phyloP scores from a whole-genome alignment of 2,888 invertebrate species.

The Tanaodytes sp. region DNA sequence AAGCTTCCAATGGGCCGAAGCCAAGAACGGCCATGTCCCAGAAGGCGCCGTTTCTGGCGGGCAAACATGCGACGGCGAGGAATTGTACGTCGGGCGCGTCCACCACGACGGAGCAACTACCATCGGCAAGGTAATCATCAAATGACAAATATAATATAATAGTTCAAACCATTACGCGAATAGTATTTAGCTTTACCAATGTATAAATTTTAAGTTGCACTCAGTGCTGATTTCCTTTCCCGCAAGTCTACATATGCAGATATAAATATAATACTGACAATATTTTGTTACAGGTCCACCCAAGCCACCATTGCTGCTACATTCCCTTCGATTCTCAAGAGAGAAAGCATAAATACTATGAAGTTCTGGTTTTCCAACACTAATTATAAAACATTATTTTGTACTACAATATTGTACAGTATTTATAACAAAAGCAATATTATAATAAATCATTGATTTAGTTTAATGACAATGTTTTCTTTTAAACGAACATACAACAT shows the following conservation, averaged over 20 bases:
- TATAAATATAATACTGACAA: not conserved
- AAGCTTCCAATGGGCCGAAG: constrained; percentile 52
- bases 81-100: constrained; percentile 80
- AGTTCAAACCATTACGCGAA: too few species aligned
- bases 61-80: constrained; percentile 78
- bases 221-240: too few species aligned
- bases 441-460: too few species aligned
- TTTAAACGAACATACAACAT: too few species aligned
- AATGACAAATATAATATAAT: too few species aligned
- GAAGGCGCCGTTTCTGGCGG: constrained; percentile 80
- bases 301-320: constrained; percentile 65
- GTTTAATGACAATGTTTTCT: too few species aligned
- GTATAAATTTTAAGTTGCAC: too few species aligned
- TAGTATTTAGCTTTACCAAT: too few species aligned
- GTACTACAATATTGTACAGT: too few species aligned
- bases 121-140: constrained; percentile 80
- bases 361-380: not conserved
- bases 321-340: not conserved
- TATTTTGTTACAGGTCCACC: constrained; percentile 63
- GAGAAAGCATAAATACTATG: not conserved
- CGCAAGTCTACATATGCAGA: too few species aligned
- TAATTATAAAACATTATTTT: too few species aligned
- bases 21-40: constrained; percentile 76
- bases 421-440: too few species aligned
- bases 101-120: constrained; percentile 80